Conservation (phyloP, 2,797 vertebrate genomes). For the Zenarchopterus dispar region DNA sequence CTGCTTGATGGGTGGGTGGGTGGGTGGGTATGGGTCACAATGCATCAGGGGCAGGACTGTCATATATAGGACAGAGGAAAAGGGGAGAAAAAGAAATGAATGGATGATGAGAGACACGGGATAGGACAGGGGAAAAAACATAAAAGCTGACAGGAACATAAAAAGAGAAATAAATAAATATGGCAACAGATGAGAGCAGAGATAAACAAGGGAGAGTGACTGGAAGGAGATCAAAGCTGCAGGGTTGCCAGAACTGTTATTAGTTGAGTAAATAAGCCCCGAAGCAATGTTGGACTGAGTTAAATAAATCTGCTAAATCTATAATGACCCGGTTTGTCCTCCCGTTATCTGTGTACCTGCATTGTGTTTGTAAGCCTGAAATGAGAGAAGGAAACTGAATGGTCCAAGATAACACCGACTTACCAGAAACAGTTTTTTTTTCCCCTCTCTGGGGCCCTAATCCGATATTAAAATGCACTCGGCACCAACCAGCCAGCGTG, state of each 20-base stretch:
- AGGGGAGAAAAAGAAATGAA: constrained; percentile 52
- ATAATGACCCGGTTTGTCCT: constrained; percentile 39
- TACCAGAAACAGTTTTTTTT: constrained; percentile 51
- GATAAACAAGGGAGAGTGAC: constrained; percentile 29
- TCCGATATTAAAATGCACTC: constrained; percentile 61
- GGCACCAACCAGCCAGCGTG: constrained; percentile 37
- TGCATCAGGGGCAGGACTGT: constrained; percentile 58
- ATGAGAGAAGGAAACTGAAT: constrained; percentile 40
- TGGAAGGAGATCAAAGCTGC: constrained; percentile 47
- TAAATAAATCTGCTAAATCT: constrained; percentile 38
- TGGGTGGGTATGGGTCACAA: constrained; percentile 45
- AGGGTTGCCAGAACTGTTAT: constrained; percentile 26
- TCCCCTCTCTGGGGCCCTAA: constrained; percentile 51
- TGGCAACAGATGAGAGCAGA: constrained; percentile 46
- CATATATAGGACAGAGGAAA: constrained; percentile 45
- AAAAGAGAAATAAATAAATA: constrained; percentile 40
- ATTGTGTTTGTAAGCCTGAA: constrained; percentile 26
- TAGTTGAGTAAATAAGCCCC: constrained; percentile 29
- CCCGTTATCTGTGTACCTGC: constrained; percentile 35
- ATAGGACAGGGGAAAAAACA: constrained; percentile 45
- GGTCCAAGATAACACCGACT: constrained; percentile 44
- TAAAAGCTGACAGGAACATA: constrained; percentile 36
- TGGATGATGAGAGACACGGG: constrained; percentile 52
- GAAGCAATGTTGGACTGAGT: constrained; percentile 12
- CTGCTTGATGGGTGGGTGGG: constrained; percentile 16